Conservation (phyloP, 2,888 invertebrate species). For the Erebia ligea region DNA sequence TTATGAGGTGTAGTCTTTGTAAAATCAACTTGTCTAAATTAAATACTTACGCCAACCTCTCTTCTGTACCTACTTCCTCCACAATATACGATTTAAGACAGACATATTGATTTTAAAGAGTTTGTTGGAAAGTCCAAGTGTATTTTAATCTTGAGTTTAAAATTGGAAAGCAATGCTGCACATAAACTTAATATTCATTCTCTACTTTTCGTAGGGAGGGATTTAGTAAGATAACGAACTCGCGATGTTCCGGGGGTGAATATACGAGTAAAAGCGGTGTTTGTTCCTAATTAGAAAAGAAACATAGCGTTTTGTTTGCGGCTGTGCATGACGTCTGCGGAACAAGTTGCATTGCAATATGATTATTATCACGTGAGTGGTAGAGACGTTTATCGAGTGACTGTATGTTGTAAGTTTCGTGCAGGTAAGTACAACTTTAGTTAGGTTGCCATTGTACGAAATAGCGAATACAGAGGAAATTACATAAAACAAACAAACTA, state of each 20-base stretch:
- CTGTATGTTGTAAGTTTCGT: neutral
- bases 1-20: too few species aligned
- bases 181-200: conserved; percentile 20
- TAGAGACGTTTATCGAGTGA: conserved; percentile 10
- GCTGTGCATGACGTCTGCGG: conserved; percentile 24
- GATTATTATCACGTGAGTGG: neutral
- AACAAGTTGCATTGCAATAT: conserved; percentile 14
- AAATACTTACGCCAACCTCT: too few species aligned
- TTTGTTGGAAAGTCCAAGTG: neutral
- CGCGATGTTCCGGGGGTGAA: conserved; percentile 29
- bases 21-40: neutral
- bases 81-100: too few species aligned
- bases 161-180: neutral
- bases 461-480: neutral
- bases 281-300: conserved; percentile 36
- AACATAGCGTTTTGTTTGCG: conserved; percentile 32
- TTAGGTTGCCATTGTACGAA: conserved; percentile 4
- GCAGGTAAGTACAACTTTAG: conserved; percentile 19
- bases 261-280: conserved; percentile 31
- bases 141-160: neutral
- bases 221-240: conserved; percentile 26
- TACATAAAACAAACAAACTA: too few species aligned
- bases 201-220: conserved; percentile 26
- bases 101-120: too few species aligned
- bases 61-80: too few species aligned